Base-by-base conservation (phyloP, 2,888 invertebrate genomes). In the Tetragonisca angustula region DNA sequence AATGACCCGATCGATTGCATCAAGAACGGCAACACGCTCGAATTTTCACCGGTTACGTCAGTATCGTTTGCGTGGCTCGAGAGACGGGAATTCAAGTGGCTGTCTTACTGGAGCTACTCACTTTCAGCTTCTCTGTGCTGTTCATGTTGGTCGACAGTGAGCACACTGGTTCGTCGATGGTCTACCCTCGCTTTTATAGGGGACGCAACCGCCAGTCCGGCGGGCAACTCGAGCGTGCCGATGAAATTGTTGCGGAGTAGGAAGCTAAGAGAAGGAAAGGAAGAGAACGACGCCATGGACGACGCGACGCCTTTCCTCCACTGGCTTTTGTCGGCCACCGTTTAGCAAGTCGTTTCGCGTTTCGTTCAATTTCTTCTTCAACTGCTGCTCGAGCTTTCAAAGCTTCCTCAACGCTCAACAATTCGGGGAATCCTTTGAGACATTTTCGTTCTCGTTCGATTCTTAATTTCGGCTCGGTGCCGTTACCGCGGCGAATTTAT, bases 101-200 rank as follows among this genome's bases (percentile, higher is more conserved):
- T 71, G 80, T 78, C 84, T 80, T 80, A 74, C 79, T 49, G 78
- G 85, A 77, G 82, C 89, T 93, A 93, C 94, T 94, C 93, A 94
- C 94, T 94, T 94, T 94, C 90, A 94, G 92, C 90, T 93, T 94
- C 89, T 91, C 92, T 90, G 92, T 91, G 93, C 93, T 91, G 93
- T 93, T 91, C 94, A 94, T 94, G 93, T 91, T 93, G 93, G 91
- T 91, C 87, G 92, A 89, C 92, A 92, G 93, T 93, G 92, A 92
- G 92, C 92, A 93, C 92, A 94, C 94, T 94, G 93, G 91, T 83
- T 88, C 91, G 89, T 90, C 88, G 86, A 90, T 91, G 90, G 91
- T 89, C 90, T 92, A 93, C 92, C 92, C 93, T 91, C 92, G 94
- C 94, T 94, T 94, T 94, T 94, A 94, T 94, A 94, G 91, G 90